Base-by-base conservation (phyloP, 2,888 invertebrate genomes). In the Drosophila prostipennis region DNA sequence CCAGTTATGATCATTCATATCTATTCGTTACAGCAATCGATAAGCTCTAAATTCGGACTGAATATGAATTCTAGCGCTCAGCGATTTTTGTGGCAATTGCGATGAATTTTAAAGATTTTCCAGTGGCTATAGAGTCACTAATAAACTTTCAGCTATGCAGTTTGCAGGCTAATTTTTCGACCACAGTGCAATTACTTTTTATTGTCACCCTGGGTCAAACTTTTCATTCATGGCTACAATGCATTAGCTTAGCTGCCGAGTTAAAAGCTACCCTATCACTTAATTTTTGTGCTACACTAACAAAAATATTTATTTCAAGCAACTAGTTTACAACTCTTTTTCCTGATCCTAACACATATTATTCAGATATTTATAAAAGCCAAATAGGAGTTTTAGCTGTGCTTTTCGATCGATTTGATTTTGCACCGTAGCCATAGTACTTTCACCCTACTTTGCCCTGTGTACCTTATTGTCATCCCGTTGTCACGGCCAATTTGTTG, bases 401-500 rank as follows among this genome's bases (percentile, higher is more conserved):
- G 19, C 19, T 2, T 19, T 19, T 19, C 2, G 19, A 19, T 2
- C 16, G 5, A 6, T 11, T 42, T 5, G 11, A 4, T 19, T 11
- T 16, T 16, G 10, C 3, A 16, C 5, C 16, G 16, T 19, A 11
- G 16, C 42, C 32, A 11, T 3, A 10, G 32, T 5, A 5, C 10
- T 1, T 16, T 19, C 26, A 11, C 11, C 10, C 8, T 8, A 3
- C 16, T 8, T 43, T 13, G 13, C 8, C 13, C 16, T 11, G 34
- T 52, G 39, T 14, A 1, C 14, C 4, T 40, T 13, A 14, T 32
- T 51, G 49, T 37, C 10, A 37, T 6, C 36, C 29, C 14, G 8
- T 13, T 49, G 42, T 34, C 45, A 59, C 40, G 34, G 19, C 37
- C 52, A 42, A 59, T 68, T 70, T 37, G 45, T 34, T 57, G 49